Percentiles rank a stretch among this genome's conserved stretches.
These are phyloP conservation scores for Lottia gigantea DNA, from an alignment of 2,888 invertebrate genomes.

Conservation along the genomic window DNA sequence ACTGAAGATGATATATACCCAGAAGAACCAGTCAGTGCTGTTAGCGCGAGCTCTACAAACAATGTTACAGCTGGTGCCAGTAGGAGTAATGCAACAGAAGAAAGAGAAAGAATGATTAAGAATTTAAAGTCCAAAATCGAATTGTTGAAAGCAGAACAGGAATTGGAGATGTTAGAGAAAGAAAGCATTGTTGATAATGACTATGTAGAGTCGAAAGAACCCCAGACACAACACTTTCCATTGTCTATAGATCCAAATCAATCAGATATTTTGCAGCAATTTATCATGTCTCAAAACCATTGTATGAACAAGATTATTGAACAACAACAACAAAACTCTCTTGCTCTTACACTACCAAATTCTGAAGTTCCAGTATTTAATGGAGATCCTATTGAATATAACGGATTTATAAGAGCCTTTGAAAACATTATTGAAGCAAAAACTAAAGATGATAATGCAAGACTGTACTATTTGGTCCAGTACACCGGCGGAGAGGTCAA, in stretches of 20 bases:
- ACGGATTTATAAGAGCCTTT: not conserved
- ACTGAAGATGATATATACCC: not conserved
- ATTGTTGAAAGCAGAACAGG: not conserved
- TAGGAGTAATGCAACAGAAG: too few species aligned
- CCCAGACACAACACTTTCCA: not conserved
- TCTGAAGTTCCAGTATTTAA: not conserved
- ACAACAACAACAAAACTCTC: not conserved
- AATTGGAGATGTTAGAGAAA: not conserved
- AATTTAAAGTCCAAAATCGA: not conserved
- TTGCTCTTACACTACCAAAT: not conserved
- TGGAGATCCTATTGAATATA: constrained; percentile 1
- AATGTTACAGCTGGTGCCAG: too few species aligned
- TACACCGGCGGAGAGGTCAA: constrained; percentile 17
- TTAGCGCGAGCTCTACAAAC: too few species aligned
- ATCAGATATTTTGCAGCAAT: not conserved
- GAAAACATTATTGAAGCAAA: constrained; percentile 1
- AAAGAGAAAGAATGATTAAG: not conserved
- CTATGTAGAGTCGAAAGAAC: too few species aligned
- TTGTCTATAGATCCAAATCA: not conserved
- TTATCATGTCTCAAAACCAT: not conserved
- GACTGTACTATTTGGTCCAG: constrained; percentile 16
- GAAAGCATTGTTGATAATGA: too few species aligned
- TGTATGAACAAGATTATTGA: not conserved
- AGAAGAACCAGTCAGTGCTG: too few species aligned
- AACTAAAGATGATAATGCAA: not conserved